A percentile compares a stretch with the other conserved stretches of the same genome.
These are phyloP conservation scores for Zaprionus obscuricornis DNA, from an alignment of 2,888 invertebrate species.

Conservation along the genomic window DNA sequence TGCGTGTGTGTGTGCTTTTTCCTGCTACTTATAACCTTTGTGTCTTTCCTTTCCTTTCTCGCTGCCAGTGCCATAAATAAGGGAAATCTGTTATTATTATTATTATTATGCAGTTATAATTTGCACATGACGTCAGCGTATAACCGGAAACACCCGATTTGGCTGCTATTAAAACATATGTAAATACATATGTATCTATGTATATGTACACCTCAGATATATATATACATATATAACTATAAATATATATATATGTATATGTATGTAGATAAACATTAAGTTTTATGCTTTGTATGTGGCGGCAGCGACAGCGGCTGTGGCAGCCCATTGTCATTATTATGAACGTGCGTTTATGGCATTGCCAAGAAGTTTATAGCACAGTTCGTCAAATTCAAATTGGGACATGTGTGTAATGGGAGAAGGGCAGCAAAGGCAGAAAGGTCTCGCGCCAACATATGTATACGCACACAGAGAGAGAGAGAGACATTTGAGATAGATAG, in stretches of 20 bases:
- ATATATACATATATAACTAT: background rate
- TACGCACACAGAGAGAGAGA: no score
- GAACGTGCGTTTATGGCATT: conserved; percentile 47
- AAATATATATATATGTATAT: background rate
- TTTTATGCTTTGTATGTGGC: conserved; percentile 18
- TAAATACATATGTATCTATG: background rate
- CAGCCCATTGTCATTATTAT: conserved; percentile 53
- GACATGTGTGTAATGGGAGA: conserved; percentile 35
- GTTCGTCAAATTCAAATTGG: conserved; percentile 28
- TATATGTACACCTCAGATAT: background rate
- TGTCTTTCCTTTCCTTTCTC: background rate
- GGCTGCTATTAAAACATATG: conserved; percentile 36
- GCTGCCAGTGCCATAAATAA: conserved; percentile 20
- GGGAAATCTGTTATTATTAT: conserved; percentile 32
- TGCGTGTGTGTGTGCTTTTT: background rate
- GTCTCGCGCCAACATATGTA: conserved; percentile 37
- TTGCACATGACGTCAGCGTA: conserved; percentile 32
- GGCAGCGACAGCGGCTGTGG: no score
- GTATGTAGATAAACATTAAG: no score
- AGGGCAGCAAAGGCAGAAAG: conserved; percentile 47
- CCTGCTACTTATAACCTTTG: background rate
- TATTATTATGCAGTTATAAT: conserved; percentile 18
- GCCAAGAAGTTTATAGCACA: conserved; percentile 22
- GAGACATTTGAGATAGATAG: no score
- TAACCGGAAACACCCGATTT: conserved; percentile 72